Percentiles rank a stretch among this genome's conserved stretches.
phyloP scores from a whole-genome alignment of 2,113 vertebrate genomes.

The Pteropus alecto region DNA sequence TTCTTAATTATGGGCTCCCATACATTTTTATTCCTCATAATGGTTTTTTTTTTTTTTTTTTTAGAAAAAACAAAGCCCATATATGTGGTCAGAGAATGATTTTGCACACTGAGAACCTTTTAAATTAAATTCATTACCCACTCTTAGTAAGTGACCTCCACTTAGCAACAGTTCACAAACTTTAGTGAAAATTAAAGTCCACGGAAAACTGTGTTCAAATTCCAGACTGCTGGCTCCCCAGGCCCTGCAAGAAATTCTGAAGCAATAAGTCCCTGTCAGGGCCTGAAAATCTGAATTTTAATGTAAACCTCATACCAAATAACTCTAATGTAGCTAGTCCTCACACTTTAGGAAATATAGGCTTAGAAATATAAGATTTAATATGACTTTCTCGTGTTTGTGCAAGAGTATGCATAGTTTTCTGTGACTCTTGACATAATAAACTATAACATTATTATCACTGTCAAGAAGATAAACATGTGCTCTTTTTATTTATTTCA shows the following conservation, averaged over 20 bases:
- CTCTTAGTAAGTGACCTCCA: background rate
- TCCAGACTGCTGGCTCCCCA: background rate
- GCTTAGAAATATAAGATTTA: background rate
- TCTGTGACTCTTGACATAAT: background rate
- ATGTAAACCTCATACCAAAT: background rate
- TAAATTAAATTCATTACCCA: conserved; percentile 23
- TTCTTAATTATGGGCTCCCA: background rate
- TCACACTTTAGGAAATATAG: background rate
- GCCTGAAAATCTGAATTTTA: background rate
- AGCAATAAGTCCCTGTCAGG: background rate
- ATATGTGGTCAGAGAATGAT: background rate
- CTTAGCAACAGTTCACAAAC: background rate
- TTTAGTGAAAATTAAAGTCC: conserved; percentile 6
- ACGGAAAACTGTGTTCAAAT: background rate
- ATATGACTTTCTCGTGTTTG: background rate
- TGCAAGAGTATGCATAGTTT: background rate
- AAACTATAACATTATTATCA: background rate
- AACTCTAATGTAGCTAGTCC: background rate
- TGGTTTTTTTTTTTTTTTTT: background rate
- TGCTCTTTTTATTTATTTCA: background rate
- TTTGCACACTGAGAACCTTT: background rate
- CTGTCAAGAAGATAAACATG: background rate
- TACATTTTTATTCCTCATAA: background rate
- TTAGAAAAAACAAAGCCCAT: background rate
- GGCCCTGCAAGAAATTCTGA: background rate